Conservation (phyloP, 2,888 invertebrate species). For the Lymantria dispar region DNA sequence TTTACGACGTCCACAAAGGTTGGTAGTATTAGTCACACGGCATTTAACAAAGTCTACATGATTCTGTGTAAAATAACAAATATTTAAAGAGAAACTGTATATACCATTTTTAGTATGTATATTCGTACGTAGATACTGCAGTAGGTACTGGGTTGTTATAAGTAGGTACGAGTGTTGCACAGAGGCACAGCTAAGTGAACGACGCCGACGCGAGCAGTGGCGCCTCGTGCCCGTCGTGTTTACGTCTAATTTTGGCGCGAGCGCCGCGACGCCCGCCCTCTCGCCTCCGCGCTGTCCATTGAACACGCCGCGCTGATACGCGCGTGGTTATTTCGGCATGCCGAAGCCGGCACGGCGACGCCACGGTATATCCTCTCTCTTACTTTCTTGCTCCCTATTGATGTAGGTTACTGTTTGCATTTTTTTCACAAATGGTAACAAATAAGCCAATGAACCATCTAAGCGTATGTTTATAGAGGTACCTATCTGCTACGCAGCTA, state of each 20-base stretch:
- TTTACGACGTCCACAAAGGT: too few species aligned
- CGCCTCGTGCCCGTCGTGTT: constrained; percentile 76
- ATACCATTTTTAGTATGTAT: not conserved
- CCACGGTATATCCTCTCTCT: constrained; percentile 47
- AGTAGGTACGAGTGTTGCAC: constrained; percentile 18
- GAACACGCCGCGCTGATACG: constrained; percentile 67
- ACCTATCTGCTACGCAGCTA: too few species aligned
- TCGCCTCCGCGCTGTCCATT: constrained; percentile 66
- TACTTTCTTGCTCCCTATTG: constrained; percentile 30
- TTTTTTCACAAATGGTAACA: too few species aligned
- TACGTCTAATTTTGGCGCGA: constrained; percentile 82
- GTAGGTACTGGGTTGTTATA: constrained; percentile 16
- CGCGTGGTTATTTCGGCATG: constrained; percentile 75
- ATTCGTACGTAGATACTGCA: not conserved
- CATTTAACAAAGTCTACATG: too few species aligned
- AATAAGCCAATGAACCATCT: too few species aligned
- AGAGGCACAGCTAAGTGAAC: constrained; percentile 34
- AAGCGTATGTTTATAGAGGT: too few species aligned
- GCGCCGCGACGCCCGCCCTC: constrained; percentile 73
- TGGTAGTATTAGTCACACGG: too few species aligned
- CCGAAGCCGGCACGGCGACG: constrained; percentile 58
- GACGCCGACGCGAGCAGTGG: constrained; percentile 49
- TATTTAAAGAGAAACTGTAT: not conserved
- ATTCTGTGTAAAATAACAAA: too few species aligned
- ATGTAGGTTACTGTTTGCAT: constrained; percentile 14